A percentile compares a stretch with the other conserved stretches of the same genome.
phyloP scores from a whole-genome alignment of 2,797 vertebrate genomes.

The Microhierax caerulescens region DNA sequence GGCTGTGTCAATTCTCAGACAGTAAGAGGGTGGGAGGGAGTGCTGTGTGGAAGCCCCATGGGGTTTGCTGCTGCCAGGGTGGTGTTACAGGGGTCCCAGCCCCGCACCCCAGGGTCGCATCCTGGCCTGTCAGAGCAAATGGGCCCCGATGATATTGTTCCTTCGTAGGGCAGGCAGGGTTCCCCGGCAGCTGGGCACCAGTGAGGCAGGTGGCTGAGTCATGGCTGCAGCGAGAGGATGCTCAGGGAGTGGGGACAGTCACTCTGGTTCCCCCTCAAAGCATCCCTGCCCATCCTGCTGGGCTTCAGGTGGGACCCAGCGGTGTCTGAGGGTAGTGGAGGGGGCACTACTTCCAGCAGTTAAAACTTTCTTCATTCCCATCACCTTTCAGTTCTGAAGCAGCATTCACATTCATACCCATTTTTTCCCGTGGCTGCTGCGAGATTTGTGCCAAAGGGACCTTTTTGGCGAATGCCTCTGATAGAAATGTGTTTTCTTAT shows the following conservation, averaged over 20 bases:
- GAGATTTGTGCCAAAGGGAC: conserved; percentile 10
- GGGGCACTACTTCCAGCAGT: background rate
- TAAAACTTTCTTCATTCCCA: background rate
- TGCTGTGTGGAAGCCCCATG: fast-evolving
- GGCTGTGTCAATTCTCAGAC: background rate
- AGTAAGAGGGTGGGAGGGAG: background rate
- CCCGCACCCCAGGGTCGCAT: fast-evolving
- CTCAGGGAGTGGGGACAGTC: fast-evolving
- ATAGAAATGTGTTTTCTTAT: conserved; percentile 65
- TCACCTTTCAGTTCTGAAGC: background rate
- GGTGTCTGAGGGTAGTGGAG: background rate
- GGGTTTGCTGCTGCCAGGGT: background rate
- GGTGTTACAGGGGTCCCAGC: background rate
- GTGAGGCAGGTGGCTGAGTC: background rate
- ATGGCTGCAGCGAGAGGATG: background rate
- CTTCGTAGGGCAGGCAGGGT: fast-evolving
- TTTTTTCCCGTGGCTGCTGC: conserved; percentile 6
- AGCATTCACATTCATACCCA: background rate
- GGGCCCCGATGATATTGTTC: fast-evolving
- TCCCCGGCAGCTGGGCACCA: fast-evolving
- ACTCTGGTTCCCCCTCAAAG: background rate
- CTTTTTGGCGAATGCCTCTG: conserved; percentile 38
- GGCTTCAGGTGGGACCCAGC: background rate
- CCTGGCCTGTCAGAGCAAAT: background rate
- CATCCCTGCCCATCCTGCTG: fast-evolving